phyloP scores from a whole-genome alignment of 2,113 vertebrate species.

The Tichodroma muraria region DNA sequence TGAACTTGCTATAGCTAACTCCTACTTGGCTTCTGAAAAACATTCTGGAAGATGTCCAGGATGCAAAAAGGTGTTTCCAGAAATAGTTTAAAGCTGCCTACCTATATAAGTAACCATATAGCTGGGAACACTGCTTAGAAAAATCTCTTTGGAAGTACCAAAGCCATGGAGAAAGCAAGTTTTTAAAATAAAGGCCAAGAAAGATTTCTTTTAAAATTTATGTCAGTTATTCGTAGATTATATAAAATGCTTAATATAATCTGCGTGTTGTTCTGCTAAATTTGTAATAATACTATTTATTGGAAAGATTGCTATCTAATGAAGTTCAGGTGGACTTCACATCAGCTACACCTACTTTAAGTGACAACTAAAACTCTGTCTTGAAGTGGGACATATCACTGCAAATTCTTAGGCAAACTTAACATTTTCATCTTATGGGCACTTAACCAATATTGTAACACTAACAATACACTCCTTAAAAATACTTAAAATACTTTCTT shows the following conservation, averaged over 20 bases:
- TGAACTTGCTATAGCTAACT: constrained; percentile 31
- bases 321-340: not conserved
- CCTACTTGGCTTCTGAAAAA: not conserved
- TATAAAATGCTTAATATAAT: not conserved
- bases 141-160: not conserved
- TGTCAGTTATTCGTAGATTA: not conserved
- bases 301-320: not conserved
- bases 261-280: not conserved
- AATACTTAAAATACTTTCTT: too few species aligned
- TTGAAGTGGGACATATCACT: not conserved
- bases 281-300: not conserved
- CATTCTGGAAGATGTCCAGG: not conserved
- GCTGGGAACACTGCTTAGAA: not conserved
- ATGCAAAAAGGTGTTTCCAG: not conserved
- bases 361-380: not conserved
- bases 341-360: not conserved
- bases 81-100: not conserved
- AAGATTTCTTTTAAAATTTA: not conserved
- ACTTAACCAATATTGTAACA: not conserved
- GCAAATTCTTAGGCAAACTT: not conserved
- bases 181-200: not conserved
- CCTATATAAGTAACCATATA: not conserved
- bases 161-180: not conserved
- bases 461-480: too few species aligned
- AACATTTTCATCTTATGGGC: not conserved